Evolutionary conservation across 2,888 invertebrate genomes (phyloP).

Genomic region (Drosophila seclusa): DNA sequence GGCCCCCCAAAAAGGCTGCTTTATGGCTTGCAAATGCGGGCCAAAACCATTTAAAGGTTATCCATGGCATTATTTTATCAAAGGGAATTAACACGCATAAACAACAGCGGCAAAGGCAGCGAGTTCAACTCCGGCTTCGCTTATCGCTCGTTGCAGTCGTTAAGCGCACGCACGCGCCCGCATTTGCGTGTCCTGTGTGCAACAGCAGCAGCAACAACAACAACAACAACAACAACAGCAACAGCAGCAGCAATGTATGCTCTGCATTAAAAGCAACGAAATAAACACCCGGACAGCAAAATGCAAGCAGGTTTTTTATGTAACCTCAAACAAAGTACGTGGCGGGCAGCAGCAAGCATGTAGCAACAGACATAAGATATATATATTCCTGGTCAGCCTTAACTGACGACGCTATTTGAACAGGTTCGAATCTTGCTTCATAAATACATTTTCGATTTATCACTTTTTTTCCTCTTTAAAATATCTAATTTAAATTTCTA

Average conservation of each 20-base stretch:
- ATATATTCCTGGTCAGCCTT: background rate
- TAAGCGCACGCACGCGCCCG: constrained; percentile 77
- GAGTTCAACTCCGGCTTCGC: constrained; percentile 35
- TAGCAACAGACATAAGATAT: background rate
- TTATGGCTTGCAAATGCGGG: constrained; percentile 72
- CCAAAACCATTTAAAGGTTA: constrained; percentile 79
- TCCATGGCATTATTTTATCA: constrained; percentile 81
- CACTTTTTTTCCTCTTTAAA: background rate
- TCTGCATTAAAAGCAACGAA: constrained; percentile 62
- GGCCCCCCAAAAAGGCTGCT: constrained; percentile 42
- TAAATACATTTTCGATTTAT: background rate
- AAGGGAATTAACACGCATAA: constrained; percentile 81
- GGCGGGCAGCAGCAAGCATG: background rate
- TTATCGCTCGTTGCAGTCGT: constrained; percentile 75
- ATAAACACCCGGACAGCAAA: constrained; percentile 4
- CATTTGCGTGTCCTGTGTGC: constrained; percentile 70
- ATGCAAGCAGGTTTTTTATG: background rate
- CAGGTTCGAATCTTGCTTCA: background rate
- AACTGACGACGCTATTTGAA: too few species aligned
- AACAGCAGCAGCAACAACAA: constrained; percentile 25
- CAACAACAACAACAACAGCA: constrained; percentile 33
- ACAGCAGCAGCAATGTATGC: constrained; percentile 28
- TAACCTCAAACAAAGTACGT: background rate
- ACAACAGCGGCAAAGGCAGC: constrained; percentile 53
- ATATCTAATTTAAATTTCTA: background rate